These are phyloP conservation scores for Octopus bimaculoides DNA, from an alignment of 1,140 invertebrate genomes.

Conservation along the genomic window DNA sequence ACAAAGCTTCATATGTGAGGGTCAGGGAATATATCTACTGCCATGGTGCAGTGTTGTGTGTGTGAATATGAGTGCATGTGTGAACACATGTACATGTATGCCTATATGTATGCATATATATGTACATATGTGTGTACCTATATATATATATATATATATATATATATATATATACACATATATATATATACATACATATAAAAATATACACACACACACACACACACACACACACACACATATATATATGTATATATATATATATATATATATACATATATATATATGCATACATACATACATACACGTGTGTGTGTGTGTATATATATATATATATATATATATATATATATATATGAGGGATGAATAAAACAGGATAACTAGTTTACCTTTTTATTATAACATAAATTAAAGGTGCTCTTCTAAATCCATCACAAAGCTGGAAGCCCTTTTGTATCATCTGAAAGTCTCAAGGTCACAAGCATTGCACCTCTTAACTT, in stretches of 20 bases:
- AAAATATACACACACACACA: background rate
- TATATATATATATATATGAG: too few relatives aligned
- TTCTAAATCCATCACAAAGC: too few relatives aligned
- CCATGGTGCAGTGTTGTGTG: too few relatives aligned
- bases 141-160: background rate
- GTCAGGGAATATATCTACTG: too few relatives aligned
- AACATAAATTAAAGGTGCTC: too few relatives aligned
- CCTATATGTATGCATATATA: background rate
- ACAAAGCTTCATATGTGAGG: too few relatives aligned
- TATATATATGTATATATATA: conserved; percentile 1
- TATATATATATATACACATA: background rate
- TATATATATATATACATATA: conserved; percentile 13
- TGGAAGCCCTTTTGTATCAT: too few relatives aligned
- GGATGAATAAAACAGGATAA: too few relatives aligned
- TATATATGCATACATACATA: background rate
- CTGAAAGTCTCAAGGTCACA: too few relatives aligned
- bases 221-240: background rate
- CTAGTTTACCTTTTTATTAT: too few relatives aligned
- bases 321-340: background rate
- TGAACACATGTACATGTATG: background rate
- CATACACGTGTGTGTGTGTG: background rate
- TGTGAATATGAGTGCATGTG: background rate
- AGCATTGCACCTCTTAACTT: too few relatives aligned
- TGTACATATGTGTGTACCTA: background rate
- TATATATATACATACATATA: background rate